phyloP scores from a whole-genome alignment of 2,797 vertebrate genomes.

The Typhlichthys eigenmanni region DNA sequence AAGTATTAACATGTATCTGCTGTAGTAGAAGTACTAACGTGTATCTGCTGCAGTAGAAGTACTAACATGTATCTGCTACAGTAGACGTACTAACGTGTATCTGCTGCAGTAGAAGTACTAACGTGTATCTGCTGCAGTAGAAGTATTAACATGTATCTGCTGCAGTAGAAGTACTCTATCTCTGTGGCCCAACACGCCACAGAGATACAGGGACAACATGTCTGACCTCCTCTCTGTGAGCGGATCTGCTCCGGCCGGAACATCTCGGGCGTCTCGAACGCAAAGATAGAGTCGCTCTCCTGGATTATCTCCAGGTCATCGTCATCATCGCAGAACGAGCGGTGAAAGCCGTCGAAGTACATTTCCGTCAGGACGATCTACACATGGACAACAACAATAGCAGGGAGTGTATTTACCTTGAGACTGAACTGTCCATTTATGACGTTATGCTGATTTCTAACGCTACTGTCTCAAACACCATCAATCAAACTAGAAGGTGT shows the following conservation, averaged over 20 bases:
- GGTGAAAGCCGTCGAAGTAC: constrained; percentile 98
- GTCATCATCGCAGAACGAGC: constrained; percentile 95
- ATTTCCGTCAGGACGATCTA: constrained; percentile 98
- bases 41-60: too few species aligned
- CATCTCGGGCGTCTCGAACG: constrained; percentile 95
- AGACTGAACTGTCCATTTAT: not conserved
- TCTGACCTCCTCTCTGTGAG: constrained; percentile 84
- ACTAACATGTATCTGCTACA: too few species aligned
- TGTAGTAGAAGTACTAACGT: too few species aligned
- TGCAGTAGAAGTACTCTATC: not conserved
- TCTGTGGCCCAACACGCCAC: too few species aligned
- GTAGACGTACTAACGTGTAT: too few species aligned
- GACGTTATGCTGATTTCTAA: not conserved
- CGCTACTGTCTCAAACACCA: not conserved
- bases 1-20: too few species aligned
- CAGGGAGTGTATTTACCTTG: not conserved
- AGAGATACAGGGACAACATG: not conserved
- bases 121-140: too few species aligned
- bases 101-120: too few species aligned
- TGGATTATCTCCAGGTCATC: constrained; percentile 95
- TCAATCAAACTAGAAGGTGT: not conserved
- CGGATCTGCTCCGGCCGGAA: constrained; percentile 93
- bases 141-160: too few species aligned
- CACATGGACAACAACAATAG: constrained; percentile 19
- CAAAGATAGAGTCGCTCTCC: constrained; percentile 96